A percentile compares a stretch with the other conserved stretches of the same genome.
Evolutionary conservation across 2,797 vertebrate species (phyloP).

Genomic region (Gymnocypris eckloni): DNA sequence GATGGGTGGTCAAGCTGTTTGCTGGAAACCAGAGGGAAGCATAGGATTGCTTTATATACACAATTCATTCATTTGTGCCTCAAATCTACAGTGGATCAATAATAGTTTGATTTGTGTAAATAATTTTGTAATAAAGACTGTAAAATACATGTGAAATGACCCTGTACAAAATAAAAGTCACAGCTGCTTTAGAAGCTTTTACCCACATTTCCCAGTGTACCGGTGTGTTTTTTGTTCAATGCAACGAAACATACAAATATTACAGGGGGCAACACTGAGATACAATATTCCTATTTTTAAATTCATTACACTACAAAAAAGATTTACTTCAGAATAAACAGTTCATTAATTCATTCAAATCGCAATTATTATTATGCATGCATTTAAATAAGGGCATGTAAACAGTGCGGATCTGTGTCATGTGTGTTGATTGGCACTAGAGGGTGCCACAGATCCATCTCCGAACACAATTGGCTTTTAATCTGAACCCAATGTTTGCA

Average conservation of each 20-base stretch:
- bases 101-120: constrained; percentile 60
- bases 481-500: background rate
- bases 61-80: constrained; percentile 55
- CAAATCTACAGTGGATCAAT: constrained; percentile 55
- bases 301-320: background rate
- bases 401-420: background rate
- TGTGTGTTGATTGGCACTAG: constrained; percentile 30
- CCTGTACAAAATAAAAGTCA: constrained; percentile 61
- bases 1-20: constrained; percentile 33
- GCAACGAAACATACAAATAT: background rate
- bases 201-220: background rate
- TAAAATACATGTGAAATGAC: constrained; percentile 59
- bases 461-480: background rate
- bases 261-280: background rate
- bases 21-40: constrained; percentile 42
- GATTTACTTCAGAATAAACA: background rate
- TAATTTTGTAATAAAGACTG: constrained; percentile 66
- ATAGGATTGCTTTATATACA: constrained; percentile 55
- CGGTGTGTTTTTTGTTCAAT: background rate
- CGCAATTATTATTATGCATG: no score
- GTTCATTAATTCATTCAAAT: background rate
- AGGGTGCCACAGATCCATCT: constrained; percentile 36
- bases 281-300: background rate
- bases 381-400: background rate
- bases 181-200: constrained; percentile 54